Conservation (phyloP, 2,797 vertebrate species). For the Lagorchestes hirsutus region DNA sequence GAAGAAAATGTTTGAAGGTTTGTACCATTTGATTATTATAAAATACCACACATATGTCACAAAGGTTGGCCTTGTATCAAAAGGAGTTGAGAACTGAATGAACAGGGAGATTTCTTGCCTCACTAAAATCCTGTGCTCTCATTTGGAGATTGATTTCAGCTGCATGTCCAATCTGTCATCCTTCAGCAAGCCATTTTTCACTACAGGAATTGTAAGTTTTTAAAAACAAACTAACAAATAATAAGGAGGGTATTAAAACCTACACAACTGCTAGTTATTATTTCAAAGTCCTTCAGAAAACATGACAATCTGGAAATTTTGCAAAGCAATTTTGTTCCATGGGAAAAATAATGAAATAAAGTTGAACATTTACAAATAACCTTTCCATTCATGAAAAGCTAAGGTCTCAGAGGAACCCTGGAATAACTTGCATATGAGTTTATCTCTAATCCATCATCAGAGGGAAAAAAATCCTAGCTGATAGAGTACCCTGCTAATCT, state of each 20-base stretch:
- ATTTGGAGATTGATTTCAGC: conserved; percentile 48
- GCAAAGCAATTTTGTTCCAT: conserved; percentile 50
- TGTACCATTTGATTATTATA: conserved; percentile 69
- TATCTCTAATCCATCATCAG: conserved; percentile 80
- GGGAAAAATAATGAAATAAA: conserved; percentile 73
- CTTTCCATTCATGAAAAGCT: conserved; percentile 84
- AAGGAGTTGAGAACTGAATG: conserved; percentile 71
- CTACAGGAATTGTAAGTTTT: conserved; percentile 55
- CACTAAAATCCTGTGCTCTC: conserved; percentile 27
- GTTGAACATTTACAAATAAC: conserved; percentile 80
- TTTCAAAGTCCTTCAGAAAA: conserved; percentile 69
- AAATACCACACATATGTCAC: conserved; percentile 68
- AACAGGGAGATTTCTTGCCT: conserved; percentile 49
- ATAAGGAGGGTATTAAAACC: conserved; percentile 69
- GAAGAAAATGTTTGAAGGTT: conserved; percentile 55
- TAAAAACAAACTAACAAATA: conserved; percentile 60
- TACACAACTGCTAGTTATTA: conserved; percentile 55
- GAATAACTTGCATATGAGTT: conserved; percentile 78
- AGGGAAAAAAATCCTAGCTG: conserved; percentile 54
- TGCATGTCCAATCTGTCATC: conserved; percentile 57
- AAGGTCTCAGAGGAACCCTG: conserved; percentile 77
- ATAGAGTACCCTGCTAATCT: conserved; percentile 74
- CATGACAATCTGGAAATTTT: not conserved
- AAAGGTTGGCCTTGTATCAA: conserved; percentile 66
- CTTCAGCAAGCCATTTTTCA: conserved; percentile 60